Percentiles rank a stretch among this genome's conserved stretches.
Evolutionary conservation across 2,113 vertebrate genomes (phyloP).

Genomic region (Circaetus cinerascens): DNA sequence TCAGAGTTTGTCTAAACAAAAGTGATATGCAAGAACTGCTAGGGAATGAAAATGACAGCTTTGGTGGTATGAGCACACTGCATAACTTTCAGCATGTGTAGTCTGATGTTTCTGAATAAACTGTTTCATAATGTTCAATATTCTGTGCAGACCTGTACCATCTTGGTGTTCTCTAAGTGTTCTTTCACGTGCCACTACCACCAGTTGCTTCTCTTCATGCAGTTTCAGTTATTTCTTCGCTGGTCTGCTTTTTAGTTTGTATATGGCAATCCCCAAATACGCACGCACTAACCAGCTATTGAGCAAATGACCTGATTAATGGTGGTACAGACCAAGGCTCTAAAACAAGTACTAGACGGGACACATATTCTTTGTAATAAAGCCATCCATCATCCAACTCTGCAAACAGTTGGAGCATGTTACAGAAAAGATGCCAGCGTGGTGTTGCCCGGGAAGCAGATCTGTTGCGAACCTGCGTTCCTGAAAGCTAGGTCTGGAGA

Average conservation of each 20-base stretch:
- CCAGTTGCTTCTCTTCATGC: background rate
- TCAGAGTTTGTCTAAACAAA: background rate
- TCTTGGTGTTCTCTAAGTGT: background rate
- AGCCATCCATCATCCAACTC: background rate
- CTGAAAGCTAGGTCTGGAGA: background rate
- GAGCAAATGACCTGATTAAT: background rate
- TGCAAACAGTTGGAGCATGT: background rate
- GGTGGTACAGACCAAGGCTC: background rate
- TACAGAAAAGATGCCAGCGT: background rate
- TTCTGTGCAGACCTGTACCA: background rate
- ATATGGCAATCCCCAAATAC: background rate
- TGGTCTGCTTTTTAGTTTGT: accelerated
- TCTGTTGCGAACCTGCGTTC: background rate
- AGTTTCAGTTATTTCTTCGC: background rate
- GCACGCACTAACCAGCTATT: background rate
- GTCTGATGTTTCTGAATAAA: background rate
- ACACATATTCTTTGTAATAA: background rate
- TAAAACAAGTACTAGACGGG: background rate
- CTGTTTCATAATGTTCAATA: background rate
- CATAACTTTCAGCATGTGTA: background rate
- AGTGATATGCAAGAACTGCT: background rate
- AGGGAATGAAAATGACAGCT: background rate
- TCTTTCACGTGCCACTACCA: background rate
- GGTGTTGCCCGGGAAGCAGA: background rate
- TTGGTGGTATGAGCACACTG: background rate